Percentiles rank a stretch among this genome's conserved stretches.
Evolutionary conservation across 2,888 invertebrate species (phyloP).

Genomic region (Lamellibrachia columna): DNA sequence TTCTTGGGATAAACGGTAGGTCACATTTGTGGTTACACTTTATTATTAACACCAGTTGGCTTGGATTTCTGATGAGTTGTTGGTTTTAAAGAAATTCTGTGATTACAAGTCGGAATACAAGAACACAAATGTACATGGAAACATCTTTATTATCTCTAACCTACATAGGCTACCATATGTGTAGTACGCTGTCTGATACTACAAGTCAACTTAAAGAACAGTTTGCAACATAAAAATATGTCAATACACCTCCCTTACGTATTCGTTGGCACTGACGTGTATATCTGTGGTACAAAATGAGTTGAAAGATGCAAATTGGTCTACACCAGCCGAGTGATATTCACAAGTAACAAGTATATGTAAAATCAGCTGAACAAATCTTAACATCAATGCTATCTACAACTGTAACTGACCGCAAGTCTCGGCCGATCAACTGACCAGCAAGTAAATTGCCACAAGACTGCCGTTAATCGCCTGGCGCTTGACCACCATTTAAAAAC

Average conservation of each 20-base stretch:
- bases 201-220: neutral
- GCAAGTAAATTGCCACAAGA: neutral
- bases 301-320: neutral
- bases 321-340: neutral
- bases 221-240: constrained; percentile 16
- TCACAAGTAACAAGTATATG: neutral
- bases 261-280: neutral
- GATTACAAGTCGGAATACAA: no score
- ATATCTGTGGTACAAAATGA: neutral
- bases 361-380: constrained; percentile 5
- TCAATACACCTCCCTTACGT: neutral
- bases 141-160: neutral
- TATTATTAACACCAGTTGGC: no score
- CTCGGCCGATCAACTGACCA: neutral
- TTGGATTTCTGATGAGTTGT: no score
- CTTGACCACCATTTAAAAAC: neutral
- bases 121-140: neutral
- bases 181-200: neutral
- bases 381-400: neutral
- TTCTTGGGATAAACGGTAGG: no score
- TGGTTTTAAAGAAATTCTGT: no score
- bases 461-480: neutral
- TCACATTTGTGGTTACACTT: no score
- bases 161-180: neutral
- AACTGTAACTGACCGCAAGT: neutral